Evolutionary conservation across 2,113 vertebrate species (phyloP).

Genomic region (Phrynosoma platyrhinos): DNA sequence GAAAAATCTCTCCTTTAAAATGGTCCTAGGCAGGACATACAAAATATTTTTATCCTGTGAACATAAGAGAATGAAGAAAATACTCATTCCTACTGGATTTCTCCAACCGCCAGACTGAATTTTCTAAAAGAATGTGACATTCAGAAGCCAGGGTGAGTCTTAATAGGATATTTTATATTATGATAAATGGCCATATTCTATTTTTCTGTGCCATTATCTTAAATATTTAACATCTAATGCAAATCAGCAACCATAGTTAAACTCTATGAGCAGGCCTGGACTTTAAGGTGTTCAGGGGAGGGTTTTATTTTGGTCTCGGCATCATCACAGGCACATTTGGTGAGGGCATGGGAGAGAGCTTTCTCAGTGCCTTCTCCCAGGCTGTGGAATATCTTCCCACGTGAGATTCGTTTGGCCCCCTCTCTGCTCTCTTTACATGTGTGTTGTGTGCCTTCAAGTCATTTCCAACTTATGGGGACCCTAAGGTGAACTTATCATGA

Average conservation of each 20-base stretch:
- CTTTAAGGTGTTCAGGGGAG: too few relatives aligned
- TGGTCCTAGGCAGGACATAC: not conserved
- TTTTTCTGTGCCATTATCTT: slow-evolving; percentile 8
- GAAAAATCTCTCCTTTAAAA: not conserved
- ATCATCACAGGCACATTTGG: too few relatives aligned
- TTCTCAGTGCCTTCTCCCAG: too few relatives aligned
- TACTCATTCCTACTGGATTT: not conserved
- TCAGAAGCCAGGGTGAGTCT: slow-evolving; percentile 33
- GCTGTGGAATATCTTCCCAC: too few relatives aligned
- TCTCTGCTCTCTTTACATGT: too few relatives aligned
- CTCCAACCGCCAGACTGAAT: not conserved
- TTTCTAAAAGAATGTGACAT: not conserved
- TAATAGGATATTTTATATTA: slow-evolving; percentile 3
- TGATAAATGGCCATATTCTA: slow-evolving; percentile 28
- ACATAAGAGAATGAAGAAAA: slow-evolving; percentile 13
- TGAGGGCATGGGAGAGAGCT: too few relatives aligned
- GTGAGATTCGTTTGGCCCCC: too few relatives aligned
- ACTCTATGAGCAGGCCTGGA: too few relatives aligned
- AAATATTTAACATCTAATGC: slow-evolving; percentile 38
- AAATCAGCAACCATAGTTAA: slow-evolving; percentile 24
- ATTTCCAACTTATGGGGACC: too few relatives aligned
- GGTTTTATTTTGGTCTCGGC: too few relatives aligned
- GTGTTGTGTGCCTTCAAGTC: too few relatives aligned
- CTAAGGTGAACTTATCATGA: too few relatives aligned
- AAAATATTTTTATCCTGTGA: not conserved